Percentiles rank a stretch among this genome's conserved stretches.
phyloP scores from a whole-genome alignment of 2,888 invertebrate species.

The Lepeophtheirus nordmannii region DNA sequence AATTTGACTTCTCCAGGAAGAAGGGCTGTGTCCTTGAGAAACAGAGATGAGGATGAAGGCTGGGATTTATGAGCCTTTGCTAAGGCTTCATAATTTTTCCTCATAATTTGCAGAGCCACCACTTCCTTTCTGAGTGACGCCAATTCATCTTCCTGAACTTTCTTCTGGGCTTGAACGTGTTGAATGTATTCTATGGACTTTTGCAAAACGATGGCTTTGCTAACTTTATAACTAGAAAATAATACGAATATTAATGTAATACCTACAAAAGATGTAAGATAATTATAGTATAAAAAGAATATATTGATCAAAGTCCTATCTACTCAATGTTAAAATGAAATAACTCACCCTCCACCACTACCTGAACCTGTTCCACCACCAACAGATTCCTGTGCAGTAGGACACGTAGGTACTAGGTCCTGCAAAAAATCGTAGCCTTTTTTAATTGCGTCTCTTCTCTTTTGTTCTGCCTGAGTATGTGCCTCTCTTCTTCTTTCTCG shows the following conservation, averaged over 20 bases:
- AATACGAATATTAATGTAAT: background rate
- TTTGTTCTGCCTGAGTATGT: conserved; percentile 41
- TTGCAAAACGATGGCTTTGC: conserved; percentile 87
- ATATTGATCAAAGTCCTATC: background rate
- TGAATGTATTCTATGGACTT: conserved; percentile 86
- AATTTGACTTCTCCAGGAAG: conserved; percentile 91
- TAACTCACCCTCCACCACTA: background rate
- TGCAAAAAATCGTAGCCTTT: conserved; percentile 40
- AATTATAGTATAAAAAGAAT: background rate
- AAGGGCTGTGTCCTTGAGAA: conserved; percentile 68
- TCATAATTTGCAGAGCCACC: conserved; percentile 79
- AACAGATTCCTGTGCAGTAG: background rate
- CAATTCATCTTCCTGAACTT: conserved; percentile 85
- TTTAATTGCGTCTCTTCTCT: conserved; percentile 40
- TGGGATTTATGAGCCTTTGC: conserved; percentile 86
- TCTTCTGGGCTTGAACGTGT: conserved; percentile 74
- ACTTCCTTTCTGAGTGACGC: conserved; percentile 77
- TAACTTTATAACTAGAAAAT: conserved; percentile 61
- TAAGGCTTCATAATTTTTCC: conserved; percentile 88
- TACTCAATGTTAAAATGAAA: background rate
- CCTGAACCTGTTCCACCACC: background rate
- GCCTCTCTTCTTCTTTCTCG: conserved; percentile 43
- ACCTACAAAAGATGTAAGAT: background rate
- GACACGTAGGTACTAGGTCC: conserved; percentile 51
- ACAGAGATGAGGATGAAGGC: conserved; percentile 32